Evolutionary conservation across 2,797 vertebrate genomes (phyloP).

Genomic region (Malurus splendens): DNA sequence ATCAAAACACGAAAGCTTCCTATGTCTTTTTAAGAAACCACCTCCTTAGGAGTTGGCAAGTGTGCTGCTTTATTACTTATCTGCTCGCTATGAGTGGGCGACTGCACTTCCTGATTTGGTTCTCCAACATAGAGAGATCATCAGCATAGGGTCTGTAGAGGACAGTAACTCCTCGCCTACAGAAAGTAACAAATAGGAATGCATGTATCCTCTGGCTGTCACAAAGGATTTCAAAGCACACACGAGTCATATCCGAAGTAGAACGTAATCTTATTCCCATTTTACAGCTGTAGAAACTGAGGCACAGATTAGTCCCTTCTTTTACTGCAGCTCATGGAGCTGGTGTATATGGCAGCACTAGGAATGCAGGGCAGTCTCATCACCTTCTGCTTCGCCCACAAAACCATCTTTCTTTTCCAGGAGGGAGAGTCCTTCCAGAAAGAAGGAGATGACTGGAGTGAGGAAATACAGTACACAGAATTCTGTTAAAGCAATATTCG

Average conservation of each 20-base stretch:
- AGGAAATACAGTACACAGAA: background rate
- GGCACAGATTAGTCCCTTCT: background rate
- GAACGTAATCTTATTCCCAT: background rate
- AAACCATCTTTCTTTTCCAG: background rate
- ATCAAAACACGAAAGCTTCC: slow-evolving; percentile 53
- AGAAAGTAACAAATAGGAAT: slow-evolving; percentile 23
- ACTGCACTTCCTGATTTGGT: slow-evolving; percentile 61
- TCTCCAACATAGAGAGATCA: slow-evolving; percentile 37
- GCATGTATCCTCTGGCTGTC: slow-evolving; percentile 22
- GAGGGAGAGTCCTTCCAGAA: background rate
- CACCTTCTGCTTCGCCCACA: background rate
- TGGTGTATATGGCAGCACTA: background rate
- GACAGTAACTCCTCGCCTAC: slow-evolving; percentile 53
- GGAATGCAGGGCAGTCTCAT: background rate
- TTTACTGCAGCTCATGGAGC: background rate
- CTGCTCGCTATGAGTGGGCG: slow-evolving; percentile 48
- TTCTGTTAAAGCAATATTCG: background rate
- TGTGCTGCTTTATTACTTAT: slow-evolving; percentile 51
- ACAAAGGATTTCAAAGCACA: slow-evolving; percentile 12
- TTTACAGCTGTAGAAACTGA: slow-evolving; percentile 30
- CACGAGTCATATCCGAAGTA: background rate
- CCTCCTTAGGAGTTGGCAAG: slow-evolving; percentile 55
- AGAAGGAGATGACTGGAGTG: background rate
- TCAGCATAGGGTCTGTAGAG: slow-evolving; percentile 50
- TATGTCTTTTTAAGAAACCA: slow-evolving; percentile 59